These are phyloP conservation scores for Siniperca obscura DNA, from an alignment of 2,797 vertebrate species.

Conservation along the genomic window DNA sequence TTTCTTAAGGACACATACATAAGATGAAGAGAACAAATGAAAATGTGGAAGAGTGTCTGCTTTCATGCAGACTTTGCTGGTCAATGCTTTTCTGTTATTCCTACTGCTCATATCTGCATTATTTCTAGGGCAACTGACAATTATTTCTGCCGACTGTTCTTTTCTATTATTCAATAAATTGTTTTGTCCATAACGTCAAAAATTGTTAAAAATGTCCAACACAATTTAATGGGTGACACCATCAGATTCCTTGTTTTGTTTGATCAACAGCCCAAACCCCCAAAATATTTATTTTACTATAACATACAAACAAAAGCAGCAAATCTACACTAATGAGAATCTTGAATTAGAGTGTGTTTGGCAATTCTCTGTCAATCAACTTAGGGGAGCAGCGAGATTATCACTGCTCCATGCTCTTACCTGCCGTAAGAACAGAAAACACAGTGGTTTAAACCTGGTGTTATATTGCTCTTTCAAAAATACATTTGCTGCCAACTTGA, in stretches of 20 bases:
- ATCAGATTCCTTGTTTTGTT: not conserved
- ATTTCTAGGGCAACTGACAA: not conserved
- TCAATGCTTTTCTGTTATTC: constrained; percentile 6
- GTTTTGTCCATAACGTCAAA: not conserved
- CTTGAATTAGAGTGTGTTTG: not conserved
- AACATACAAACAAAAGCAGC: not conserved
- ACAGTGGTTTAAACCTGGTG: not conserved
- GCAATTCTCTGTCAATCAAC: not conserved
- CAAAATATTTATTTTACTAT: rapidly evolving
- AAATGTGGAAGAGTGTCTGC: not conserved
- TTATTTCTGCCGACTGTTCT: not conserved
- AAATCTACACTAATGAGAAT: not conserved
- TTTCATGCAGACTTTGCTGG: not conserved
- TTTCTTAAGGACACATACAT: not conserved
- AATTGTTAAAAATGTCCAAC: not conserved
- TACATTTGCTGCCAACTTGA: not conserved
- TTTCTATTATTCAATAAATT: not conserved
- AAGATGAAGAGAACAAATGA: not conserved
- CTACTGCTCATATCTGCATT: not conserved
- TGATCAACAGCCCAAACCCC: not conserved
- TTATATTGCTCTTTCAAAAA: not conserved
- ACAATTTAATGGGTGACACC: not conserved
- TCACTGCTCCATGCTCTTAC: not conserved
- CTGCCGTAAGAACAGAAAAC: not conserved
- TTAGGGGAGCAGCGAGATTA: not conserved